Evolutionary conservation across 2,888 invertebrate genomes (phyloP).

Genomic region (Megamerina dolium): DNA sequence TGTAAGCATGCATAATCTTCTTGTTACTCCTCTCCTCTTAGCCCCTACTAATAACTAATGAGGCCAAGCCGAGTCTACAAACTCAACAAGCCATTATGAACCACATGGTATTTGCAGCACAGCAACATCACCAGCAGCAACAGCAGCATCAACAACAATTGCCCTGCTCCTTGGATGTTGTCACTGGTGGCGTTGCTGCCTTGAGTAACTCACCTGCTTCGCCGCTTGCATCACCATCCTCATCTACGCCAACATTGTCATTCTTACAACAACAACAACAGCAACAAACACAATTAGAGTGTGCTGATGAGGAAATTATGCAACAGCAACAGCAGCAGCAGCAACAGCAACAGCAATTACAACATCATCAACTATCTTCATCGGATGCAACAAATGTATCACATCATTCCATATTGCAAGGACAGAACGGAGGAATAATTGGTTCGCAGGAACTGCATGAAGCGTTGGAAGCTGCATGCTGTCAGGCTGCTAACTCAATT

Average conservation of each 20-base stretch:
- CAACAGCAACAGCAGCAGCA: conserved; percentile 14
- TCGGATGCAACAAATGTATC: conserved; percentile 19
- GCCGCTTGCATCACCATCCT: conserved; percentile 39
- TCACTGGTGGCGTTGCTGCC: conserved; percentile 27
- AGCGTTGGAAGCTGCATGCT: conserved; percentile 32
- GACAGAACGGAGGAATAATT: conserved; percentile 21
- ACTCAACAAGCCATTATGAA: conserved; percentile 32
- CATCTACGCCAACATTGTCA: conserved; percentile 14
- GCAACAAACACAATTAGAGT: not conserved
- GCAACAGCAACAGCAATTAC: conserved; percentile 15
- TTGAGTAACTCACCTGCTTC: conserved; percentile 43
- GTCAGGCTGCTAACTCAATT: conserved; percentile 27
- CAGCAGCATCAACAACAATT: conserved; percentile 35
- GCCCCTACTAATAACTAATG: conserved; percentile 31
- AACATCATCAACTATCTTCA: conserved; percentile 18
- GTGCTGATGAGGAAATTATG: conserved; percentile 6
- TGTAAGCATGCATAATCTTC: conserved; percentile 24
- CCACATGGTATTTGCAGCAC: conserved; percentile 28
- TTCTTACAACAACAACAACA: conserved; percentile 18
- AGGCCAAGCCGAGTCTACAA: conserved; percentile 27
- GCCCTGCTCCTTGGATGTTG: conserved; percentile 23
- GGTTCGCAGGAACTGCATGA: conserved; percentile 31
- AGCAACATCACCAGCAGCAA: conserved; percentile 37
- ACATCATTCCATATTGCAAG: conserved; percentile 22
- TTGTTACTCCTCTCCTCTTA: conserved; percentile 22